Percentiles rank a stretch among this genome's conserved stretches.
These are phyloP conservation scores for Rhabdophis nuchalis DNA, from an alignment of 2,797 vertebrate species.

Conservation along the genomic window DNA sequence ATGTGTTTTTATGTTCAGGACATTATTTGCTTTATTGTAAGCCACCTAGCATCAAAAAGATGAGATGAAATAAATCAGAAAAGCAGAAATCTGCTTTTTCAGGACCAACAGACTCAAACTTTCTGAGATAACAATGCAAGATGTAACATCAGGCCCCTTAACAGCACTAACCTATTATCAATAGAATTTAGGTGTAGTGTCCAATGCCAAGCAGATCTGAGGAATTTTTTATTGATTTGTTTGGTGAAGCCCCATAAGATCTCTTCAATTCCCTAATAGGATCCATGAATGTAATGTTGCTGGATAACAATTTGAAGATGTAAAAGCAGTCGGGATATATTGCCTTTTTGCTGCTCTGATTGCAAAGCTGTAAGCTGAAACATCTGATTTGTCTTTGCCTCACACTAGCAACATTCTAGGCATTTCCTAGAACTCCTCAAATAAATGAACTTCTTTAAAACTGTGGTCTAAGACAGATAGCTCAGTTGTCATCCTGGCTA, in stretches of 20 bases:
- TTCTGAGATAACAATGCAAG: neutral
- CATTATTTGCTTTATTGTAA: neutral
- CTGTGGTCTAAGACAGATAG: neutral
- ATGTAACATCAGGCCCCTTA: neutral
- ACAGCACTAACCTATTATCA: neutral
- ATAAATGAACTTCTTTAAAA: neutral
- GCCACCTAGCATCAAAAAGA: neutral
- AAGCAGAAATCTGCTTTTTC: neutral
- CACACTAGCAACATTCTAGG: neutral
- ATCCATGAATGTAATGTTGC: neutral
- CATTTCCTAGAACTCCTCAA: neutral
- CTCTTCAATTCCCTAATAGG: neutral
- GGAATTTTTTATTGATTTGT: neutral
- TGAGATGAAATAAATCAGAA: neutral
- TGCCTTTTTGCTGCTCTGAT: neutral
- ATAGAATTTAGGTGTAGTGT: neutral
- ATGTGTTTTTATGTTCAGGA: neutral
- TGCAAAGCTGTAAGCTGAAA: neutral
- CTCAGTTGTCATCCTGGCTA: neutral
- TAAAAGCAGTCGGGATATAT: neutral
- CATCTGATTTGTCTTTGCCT: neutral
- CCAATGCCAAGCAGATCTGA: neutral
- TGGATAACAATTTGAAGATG: neutral
- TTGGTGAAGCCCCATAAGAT: neutral
- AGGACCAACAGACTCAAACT: neutral